phyloP scores from a whole-genome alignment of 2,888 invertebrate species.

The Cheilosia urbana region DNA sequence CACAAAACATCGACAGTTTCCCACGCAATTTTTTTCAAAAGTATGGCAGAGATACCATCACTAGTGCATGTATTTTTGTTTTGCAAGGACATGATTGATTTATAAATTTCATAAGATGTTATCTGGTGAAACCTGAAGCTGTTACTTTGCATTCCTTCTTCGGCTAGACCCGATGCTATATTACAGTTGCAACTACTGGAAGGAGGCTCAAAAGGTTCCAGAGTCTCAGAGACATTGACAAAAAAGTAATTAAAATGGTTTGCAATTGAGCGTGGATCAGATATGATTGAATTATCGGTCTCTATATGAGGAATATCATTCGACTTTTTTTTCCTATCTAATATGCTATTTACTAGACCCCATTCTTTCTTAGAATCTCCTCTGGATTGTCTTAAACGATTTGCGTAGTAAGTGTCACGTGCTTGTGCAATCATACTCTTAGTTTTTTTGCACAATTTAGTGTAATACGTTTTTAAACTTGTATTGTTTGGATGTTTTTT shows the following conservation, averaged over 20 bases:
- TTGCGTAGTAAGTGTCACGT: slow-evolving; percentile 8
- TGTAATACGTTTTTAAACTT: neutral
- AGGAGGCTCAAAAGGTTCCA: slow-evolving; percentile 2
- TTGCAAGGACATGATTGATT: neutral
- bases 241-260: neutral
- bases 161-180: neutral
- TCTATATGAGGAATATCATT: neutral
- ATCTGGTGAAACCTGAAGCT: slow-evolving; percentile 6
- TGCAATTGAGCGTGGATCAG: slow-evolving; percentile 3
- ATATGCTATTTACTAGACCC: too few relatives aligned
- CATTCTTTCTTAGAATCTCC: neutral
- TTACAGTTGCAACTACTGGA: slow-evolving; percentile 5
- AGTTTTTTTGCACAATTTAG: neutral
- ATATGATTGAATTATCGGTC: neutral
- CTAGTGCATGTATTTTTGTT: slow-evolving; percentile 8
- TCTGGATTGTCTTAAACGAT: neutral
- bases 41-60: neutral
- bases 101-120: slow-evolving; percentile 1
- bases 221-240: slow-evolving; percentile 4
- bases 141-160: slow-evolving; percentile 11
- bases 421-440: neutral
- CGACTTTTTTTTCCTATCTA: neutral
- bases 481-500: neutral
- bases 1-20: slow-evolving; percentile 10
- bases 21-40: neutral